A percentile compares a stretch with the other conserved stretches of the same genome.
These are phyloP conservation scores for Ennomos quercinarius DNA, from an alignment of 2,888 invertebrate species.

Conservation along the genomic window DNA sequence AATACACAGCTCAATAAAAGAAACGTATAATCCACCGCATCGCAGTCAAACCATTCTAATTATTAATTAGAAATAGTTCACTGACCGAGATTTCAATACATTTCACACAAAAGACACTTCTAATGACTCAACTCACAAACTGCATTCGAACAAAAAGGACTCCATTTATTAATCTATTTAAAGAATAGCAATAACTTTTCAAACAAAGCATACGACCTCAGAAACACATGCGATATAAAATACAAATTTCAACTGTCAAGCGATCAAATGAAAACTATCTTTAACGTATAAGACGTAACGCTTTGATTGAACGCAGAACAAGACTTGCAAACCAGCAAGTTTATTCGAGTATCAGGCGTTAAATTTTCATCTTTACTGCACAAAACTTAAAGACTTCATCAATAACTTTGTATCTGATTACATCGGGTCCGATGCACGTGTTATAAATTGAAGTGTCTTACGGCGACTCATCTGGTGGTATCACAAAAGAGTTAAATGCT, in stretches of 20 bases:
- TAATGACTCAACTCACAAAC: conserved; percentile 29
- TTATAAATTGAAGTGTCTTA: conserved; percentile 29
- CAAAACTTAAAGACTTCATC: conserved; percentile 1
- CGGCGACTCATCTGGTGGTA: conserved; percentile 27
- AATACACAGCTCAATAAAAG: no score
- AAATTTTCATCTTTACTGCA: conserved; percentile 5
- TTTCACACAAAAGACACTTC: conserved; percentile 24
- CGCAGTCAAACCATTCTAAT: background rate
- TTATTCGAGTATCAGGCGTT: conserved; percentile 2
- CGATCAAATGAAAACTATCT: conserved; percentile 13
- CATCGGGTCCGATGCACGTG: conserved; percentile 22
- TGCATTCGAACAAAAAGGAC: conserved; percentile 31
- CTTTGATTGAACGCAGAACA: background rate
- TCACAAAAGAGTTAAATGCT: conserved; percentile 12
- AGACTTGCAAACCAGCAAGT: conserved; percentile 3
- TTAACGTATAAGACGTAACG: background rate
- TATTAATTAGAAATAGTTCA: conserved; percentile 6
- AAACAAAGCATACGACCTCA: conserved; percentile 35
- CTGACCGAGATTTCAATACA: conserved; percentile 21
- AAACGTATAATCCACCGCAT: background rate
- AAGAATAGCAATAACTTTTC: conserved; percentile 33
- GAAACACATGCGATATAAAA: conserved; percentile 26
- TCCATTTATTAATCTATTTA: conserved; percentile 39
- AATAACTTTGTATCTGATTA: conserved; percentile 7
- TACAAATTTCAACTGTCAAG: background rate